Conservation (phyloP, 2,797 vertebrate species). For the Phaenicophaeus curvirostris region DNA sequence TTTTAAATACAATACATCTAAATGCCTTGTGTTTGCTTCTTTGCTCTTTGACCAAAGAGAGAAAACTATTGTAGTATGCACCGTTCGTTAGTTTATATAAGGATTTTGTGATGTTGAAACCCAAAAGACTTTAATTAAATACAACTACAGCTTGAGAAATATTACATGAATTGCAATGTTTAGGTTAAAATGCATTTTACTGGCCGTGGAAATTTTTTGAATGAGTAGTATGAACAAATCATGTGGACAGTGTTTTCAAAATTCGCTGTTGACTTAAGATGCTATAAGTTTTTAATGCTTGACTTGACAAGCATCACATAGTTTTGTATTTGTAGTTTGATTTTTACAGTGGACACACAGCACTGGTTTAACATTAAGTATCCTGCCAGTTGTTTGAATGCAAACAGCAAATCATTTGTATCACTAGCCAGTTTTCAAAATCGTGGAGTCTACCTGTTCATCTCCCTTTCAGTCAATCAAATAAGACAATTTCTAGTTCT, state of each 20-base stretch:
- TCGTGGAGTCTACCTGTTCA: not conserved
- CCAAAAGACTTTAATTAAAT: not conserved
- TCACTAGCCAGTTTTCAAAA: not conserved
- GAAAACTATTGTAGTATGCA: not conserved
- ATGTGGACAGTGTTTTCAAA: not conserved
- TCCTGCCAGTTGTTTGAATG: not conserved
- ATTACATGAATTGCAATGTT: not conserved
- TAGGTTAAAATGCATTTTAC: not conserved
- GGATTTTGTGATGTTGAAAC: not conserved
- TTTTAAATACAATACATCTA: not conserved
- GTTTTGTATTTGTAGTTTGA: not conserved
- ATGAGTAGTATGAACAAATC: not conserved
- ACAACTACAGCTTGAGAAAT: not conserved
- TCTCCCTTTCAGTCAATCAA: not conserved
- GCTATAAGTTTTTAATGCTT: not conserved
- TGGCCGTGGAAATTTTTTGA: not conserved
- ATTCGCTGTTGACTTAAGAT: not conserved
- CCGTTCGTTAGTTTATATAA: not conserved
- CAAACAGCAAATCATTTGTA: not conserved
- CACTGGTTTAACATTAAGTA: too few species aligned
- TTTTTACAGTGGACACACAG: too few species aligned
- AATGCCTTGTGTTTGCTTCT: not conserved
- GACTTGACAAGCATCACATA: too few species aligned
- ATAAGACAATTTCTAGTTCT: not conserved
- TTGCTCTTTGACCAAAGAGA: too few species aligned